Conservation (phyloP, 1,140 invertebrate genomes). For the Asbolus verrucosus region DNA sequence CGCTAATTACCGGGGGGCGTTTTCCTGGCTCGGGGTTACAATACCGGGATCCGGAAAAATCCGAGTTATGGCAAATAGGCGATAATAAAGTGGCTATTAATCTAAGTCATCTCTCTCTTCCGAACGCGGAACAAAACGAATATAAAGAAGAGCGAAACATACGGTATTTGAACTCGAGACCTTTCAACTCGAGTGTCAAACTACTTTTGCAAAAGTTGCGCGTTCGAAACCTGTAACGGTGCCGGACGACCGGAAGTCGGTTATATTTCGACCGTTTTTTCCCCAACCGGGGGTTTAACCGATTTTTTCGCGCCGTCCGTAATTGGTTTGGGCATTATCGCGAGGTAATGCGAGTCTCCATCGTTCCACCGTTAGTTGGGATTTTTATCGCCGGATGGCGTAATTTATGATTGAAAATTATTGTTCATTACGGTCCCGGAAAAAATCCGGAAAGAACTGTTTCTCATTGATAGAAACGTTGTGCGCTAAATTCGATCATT, state of each 20-base stretch:
- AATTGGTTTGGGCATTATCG: too few relatives aligned
- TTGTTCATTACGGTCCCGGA: conserved; percentile 18
- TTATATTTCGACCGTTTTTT: conserved; percentile 2
- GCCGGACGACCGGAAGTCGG: neutral
- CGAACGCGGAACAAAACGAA: conserved; percentile 56
- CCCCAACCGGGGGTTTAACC: too few relatives aligned
- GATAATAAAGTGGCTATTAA: conserved; percentile 59
- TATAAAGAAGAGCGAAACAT: conserved; percentile 52
- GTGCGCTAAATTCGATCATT: too few relatives aligned
- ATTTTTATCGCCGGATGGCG: neutral
- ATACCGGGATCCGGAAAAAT: conserved; percentile 7
- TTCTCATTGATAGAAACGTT: conserved; percentile 21
- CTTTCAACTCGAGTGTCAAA: conserved; percentile 61
- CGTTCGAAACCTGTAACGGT: neutral
- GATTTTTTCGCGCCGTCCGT: too few relatives aligned
- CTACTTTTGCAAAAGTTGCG: conserved; percentile 51
- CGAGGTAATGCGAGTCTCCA: too few relatives aligned
- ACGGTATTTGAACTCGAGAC: conserved; percentile 62
- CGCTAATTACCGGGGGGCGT: conserved; percentile 10
- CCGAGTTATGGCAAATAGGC: conserved; percentile 7
- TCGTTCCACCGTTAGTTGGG: neutral
- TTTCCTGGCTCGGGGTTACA: conserved; percentile 4
- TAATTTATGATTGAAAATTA: conserved; percentile 33
- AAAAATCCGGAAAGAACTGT: neutral
- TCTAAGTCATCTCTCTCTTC: conserved; percentile 56